Conservation (phyloP, 2,797 vertebrate species). For the Potorous gilbertii region DNA sequence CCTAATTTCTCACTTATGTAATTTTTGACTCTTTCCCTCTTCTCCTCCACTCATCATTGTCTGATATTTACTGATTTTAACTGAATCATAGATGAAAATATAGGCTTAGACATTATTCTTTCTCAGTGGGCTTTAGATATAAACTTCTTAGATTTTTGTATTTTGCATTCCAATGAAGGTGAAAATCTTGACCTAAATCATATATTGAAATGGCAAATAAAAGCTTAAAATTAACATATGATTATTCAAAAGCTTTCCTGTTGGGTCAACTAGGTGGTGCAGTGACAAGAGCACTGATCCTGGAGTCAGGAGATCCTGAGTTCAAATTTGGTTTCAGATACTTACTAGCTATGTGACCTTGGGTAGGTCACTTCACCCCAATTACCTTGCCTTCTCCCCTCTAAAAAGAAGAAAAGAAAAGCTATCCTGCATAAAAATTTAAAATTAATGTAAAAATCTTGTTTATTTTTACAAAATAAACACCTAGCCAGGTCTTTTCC, state of each 20-base stretch:
- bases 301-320: too few species aligned
- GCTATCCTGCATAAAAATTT: not conserved
- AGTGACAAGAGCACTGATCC: too few species aligned
- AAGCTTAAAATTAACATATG: not conserved
- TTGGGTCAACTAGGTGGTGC: too few species aligned
- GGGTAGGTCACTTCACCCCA: too few species aligned
- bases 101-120: not conserved
- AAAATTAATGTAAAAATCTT: not conserved
- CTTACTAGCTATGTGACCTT: too few species aligned
- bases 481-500: not conserved
- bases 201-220: not conserved
- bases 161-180: constrained; percentile 15
- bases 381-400: too few species aligned
- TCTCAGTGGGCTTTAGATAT: not conserved
- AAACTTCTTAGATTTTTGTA: not conserved
- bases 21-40: not conserved
- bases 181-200: not conserved
- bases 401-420: too few species aligned
- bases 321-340: too few species aligned
- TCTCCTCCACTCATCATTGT: not conserved
- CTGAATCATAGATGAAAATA: constrained; percentile 4
- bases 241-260: not conserved
- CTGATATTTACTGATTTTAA: constrained; percentile 15
- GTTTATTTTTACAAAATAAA: not conserved
- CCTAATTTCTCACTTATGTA: not conserved